Evolutionary conservation across 2,113 vertebrate genomes (phyloP).

Genomic region (Psittacus erithacus): DNA sequence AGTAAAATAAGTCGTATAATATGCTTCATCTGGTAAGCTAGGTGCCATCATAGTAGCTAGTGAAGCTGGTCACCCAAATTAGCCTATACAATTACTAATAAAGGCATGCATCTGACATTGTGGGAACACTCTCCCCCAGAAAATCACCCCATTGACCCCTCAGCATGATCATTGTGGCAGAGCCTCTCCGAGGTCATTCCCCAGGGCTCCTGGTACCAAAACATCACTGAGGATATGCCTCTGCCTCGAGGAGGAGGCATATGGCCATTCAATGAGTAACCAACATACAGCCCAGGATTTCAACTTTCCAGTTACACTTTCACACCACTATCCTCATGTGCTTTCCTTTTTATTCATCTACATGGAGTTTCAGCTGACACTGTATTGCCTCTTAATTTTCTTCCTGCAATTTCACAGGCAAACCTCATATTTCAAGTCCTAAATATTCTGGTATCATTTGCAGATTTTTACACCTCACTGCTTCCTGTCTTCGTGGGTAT

Average conservation of each 20-base stretch:
- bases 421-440: not conserved
- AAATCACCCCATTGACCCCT: not conserved
- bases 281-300: not conserved
- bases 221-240: not conserved
- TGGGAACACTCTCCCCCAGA: not conserved
- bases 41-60: not conserved
- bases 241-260: not conserved
- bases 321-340: not conserved
- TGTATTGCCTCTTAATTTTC: not conserved
- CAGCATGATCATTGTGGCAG: not conserved
- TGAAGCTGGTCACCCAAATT: not conserved
- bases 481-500: not conserved
- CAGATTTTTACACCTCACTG: not conserved
- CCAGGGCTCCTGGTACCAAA: not conserved
- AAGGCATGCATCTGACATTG: not conserved
- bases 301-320: not conserved
- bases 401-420: not conserved
- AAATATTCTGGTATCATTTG: not conserved
- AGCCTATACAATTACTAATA: not conserved
- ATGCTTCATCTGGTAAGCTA: not conserved
- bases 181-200: not conserved
- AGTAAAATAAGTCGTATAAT: not conserved
- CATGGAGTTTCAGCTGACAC: not conserved
- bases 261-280: not conserved
- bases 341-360: not conserved